Base-by-base conservation (phyloP, 64 coral and sea anemone genomes). In the Catalaphyllia jardinei region DNA sequence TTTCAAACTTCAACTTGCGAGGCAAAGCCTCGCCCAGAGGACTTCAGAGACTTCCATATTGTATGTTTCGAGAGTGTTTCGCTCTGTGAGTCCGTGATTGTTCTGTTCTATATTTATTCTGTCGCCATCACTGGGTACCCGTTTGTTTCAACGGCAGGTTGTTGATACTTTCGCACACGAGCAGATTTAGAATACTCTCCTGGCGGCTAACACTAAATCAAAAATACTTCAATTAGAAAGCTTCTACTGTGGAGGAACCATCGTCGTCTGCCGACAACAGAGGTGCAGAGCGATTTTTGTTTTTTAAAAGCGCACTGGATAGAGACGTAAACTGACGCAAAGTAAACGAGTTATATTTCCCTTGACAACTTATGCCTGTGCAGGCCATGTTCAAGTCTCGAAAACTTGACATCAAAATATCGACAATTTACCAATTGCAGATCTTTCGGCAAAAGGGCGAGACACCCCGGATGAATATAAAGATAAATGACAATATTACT, bases 71-170 rank as follows among this genome's bases (percentile, higher is more conserved):
- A 57, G 42, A 46, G 42, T 46, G 42, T 46, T 46, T 0, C 42
- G 42, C 54, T 57, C 11, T 16, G 2, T 12, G 54, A 69, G 65
- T 20, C 63, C 63, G 18, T 25, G 63, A 67, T 67, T 24, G 24
- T 65, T 22, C 24, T 65, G 13, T 13, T 65, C 18, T 65, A 65
- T 65, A 65, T 19, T 67, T 8, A 67, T 20, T 67, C 8, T 67
- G 50, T 25, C 42, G 24, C 9, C 4, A 24, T n/a, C 42, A 38
- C 80, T 84, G 80, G 80, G 80, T 69, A 84, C 80, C 80, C 18
- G 80, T 35, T 69, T 62, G 80, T 69, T 31, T 22, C 35, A 84
- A 84, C 67, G 80, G 38, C 80, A 84, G 80, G 80, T 84, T 84
- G 80, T 84, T 69, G 80, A 84, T 84, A 49, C 16, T 22, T 84